Base-by-base conservation (phyloP, 2,797 vertebrate species). In the Clarias fuscus region DNA sequence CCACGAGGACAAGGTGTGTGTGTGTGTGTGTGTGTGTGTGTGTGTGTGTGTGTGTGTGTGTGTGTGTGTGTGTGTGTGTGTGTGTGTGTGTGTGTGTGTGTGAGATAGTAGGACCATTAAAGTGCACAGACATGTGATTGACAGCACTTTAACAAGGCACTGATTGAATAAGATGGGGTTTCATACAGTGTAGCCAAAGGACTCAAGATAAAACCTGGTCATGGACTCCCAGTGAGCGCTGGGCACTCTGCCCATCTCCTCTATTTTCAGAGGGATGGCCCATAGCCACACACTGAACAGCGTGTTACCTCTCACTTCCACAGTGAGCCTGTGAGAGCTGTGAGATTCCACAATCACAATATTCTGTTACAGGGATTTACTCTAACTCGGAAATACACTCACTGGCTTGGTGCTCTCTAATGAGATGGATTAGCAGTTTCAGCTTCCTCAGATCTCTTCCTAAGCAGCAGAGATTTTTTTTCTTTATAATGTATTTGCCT, bases 121-220 rank as follows among this genome's bases (percentile, higher is more conserved):
- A 78, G 68, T 15, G 62, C 64, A 89, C 83, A 77, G 59, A 86
- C 82, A 88, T 75, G 64, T 90, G 89, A 91, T 89, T 80, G 86
- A 89, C 64, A 37, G 85, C 85, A 84, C 65, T 88, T 91, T 90
- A 91, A 91, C 87, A 80, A 89, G 89, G 88, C 85, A 86, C 59
- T 88, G 86, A 91, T 88, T 89, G 87, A 87, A 86, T 88, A 87
- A 88, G 81, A 88, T 88, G 70, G 86, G 73, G 86, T 88, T 90
- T 89, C 87, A 88, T 87, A 85, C 79, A 68, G 84, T 81, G 53
- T 87, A 88, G 76, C 79, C 70, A 79, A 48, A 73, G 48, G 78
- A 89, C 84, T 85, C 53, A 80, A 89, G 85, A 87, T 68, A 84
- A 68, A 76, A 82, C 81, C 84, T 67, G 43, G 82, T 83, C 67